These are phyloP conservation scores for Habrosyne pyritoides DNA, from an alignment of 2,888 invertebrate genomes.

Conservation along the genomic window DNA sequence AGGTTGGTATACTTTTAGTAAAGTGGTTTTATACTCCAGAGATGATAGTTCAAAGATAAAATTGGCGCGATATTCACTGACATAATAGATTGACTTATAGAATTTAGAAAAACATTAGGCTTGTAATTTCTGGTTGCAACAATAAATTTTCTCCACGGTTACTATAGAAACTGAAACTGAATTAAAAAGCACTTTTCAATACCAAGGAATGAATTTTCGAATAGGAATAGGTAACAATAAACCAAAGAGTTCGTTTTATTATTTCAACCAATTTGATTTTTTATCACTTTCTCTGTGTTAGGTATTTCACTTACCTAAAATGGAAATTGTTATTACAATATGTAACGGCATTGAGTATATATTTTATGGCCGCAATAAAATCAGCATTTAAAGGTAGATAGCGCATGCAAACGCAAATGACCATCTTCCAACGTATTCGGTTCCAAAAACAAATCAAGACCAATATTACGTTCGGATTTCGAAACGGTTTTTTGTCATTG, in stretches of 20 bases:
- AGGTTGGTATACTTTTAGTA: background rate
- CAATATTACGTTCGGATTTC: background rate
- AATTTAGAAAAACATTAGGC: too few relatives aligned
- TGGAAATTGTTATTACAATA: constrained; percentile 2
- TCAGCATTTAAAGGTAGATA: background rate
- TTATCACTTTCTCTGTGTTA: background rate
- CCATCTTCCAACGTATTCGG: background rate
- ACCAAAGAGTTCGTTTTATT: background rate
- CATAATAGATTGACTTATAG: too few relatives aligned
- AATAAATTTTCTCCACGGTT: too few relatives aligned
- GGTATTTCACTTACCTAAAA: background rate
- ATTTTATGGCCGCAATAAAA: background rate
- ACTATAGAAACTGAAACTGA: background rate
- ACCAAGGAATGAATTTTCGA: too few relatives aligned
- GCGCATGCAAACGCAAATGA: background rate
- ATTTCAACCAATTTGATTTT: background rate
- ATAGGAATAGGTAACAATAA: too few relatives aligned
- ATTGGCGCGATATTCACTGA: too few relatives aligned
- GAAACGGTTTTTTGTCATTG: background rate
- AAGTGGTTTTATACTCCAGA: too few relatives aligned
- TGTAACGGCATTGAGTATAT: background rate
- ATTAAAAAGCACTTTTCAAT: too few relatives aligned
- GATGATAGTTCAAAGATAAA: too few relatives aligned
- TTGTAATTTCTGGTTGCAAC: too few relatives aligned
- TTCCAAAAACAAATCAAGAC: background rate